Percentiles rank a stretch among this genome's conserved stretches.
phyloP scores from a whole-genome alignment of 1,140 invertebrate species.

The Ooceraea biroi region DNA sequence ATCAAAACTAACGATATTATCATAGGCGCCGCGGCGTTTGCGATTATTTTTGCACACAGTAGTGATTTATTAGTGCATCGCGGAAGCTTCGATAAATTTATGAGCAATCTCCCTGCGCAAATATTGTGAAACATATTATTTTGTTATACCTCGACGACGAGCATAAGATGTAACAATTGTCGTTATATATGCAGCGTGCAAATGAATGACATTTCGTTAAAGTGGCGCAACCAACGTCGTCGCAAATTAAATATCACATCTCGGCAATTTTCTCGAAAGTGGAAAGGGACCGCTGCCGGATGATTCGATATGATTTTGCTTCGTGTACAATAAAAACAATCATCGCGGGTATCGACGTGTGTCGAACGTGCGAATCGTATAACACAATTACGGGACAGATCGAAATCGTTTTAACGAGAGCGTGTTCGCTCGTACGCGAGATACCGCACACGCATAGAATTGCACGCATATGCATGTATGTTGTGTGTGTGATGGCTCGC shows the following conservation, averaged over 20 bases:
- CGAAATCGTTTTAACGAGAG: constrained; percentile 52
- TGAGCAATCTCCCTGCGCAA: neutral
- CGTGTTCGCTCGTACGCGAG: neutral
- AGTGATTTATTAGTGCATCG: constrained; percentile 19
- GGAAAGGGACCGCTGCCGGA: neutral
- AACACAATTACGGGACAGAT: constrained; percentile 42
- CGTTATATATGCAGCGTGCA: constrained; percentile 4
- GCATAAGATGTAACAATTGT: constrained; percentile 13
- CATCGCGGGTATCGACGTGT: constrained; percentile 37
- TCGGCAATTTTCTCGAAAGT: neutral
- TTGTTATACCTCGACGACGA: neutral
- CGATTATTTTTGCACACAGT: constrained; percentile 29
- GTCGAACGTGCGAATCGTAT: constrained; percentile 21
- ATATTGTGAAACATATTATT: neutral
- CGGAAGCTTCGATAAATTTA: constrained; percentile 1
- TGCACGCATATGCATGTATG: neutral
- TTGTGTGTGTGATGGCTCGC: neutral
- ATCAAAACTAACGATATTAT: constrained; percentile 32
- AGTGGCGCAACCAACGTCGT: constrained; percentile 19
- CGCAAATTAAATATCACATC: constrained; percentile 20
- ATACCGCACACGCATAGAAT: neutral
- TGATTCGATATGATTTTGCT: constrained; percentile 47
- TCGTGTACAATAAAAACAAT: constrained; percentile 35
- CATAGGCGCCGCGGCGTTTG: neutral
- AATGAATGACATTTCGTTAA: constrained; percentile 45